A percentile compares a stretch with the other conserved stretches of the same genome.
These are phyloP conservation scores for Tolypeutes matacus DNA, from an alignment of 2,797 vertebrate species.

Conservation along the genomic window DNA sequence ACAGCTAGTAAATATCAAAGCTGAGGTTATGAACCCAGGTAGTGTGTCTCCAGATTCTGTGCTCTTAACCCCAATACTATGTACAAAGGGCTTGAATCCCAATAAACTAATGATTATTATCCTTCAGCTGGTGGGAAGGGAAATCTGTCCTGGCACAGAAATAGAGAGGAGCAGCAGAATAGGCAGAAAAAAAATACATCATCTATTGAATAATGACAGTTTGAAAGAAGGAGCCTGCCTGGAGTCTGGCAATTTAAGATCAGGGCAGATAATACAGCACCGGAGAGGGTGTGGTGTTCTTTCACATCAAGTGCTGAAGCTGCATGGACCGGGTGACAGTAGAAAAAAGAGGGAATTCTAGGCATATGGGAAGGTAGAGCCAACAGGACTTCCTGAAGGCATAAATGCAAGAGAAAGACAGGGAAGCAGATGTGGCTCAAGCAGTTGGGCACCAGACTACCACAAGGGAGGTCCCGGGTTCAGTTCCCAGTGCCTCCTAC, in stretches of 20 bases:
- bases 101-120: neutral
- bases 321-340: neutral
- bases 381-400: neutral
- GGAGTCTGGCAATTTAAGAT: neutral
- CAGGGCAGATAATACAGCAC: neutral
- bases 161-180: neutral
- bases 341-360: neutral
- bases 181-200: neutral
- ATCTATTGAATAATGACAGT: neutral
- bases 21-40: neutral
- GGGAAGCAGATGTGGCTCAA: too few species aligned
- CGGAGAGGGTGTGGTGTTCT: neutral
- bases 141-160: constrained; percentile 28
- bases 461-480: too few species aligned
- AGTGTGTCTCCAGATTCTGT: neutral
- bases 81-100: neutral
- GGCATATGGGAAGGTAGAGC: neutral
- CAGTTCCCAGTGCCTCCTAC: too few species aligned
- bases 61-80: neutral
- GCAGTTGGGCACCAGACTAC: too few species aligned
- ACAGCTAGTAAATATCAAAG: constrained; percentile 18
- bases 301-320: neutral
- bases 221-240: neutral
- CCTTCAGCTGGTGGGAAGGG: constrained; percentile 1
- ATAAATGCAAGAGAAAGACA: neutral